Base-by-base conservation (phyloP, 2,888 invertebrate species). In the Apamea epomidion region DNA sequence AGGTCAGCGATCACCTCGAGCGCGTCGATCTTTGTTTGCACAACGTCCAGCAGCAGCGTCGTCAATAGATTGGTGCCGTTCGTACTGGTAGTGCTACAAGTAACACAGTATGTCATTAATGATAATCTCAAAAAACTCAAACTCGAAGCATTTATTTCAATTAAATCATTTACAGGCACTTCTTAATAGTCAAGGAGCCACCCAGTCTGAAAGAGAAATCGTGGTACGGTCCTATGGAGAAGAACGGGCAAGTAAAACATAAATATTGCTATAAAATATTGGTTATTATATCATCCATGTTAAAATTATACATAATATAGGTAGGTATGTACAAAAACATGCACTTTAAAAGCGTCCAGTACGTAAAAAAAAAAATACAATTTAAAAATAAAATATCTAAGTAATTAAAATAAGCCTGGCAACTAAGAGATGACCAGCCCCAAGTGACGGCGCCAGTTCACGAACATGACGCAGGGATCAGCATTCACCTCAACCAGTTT, bases 1-100 rank as follows among this genome's bases (percentile, higher is more conserved):
- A 80, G 18, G 78, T 80, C 69, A 14, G 69, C 80, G 18, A 80
- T 12, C 16, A 60, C 25, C 42, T 80, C 60, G 1, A 79, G 60
- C 37, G 18, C 16, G 60, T 80, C 60, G 60, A 80, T 62, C 60
- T 79, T 80, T 0, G 60, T 16, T 42, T 80, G 70, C 10, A 79
- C 18, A 32, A 62, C 62, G n/a, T 81, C 16, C 42, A 79, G 70
- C 42, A 79, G 81, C 48, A 79, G 48, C 42, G 69, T 48, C 42
- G 81, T 42, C 60, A 79, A 8, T 1, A 70, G 0, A 37, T n/a
- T 32, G 25, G 29, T 42, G 29, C 70, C 58, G 51, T 70, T 62
- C 10, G 74, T 21, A 10, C 42, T 32, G 25, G 10, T 42, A n/a
- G 32, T 54, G 42, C 18, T n/a, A 37, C 75, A 74, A 21, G 29